Percentiles rank a stretch among this genome's conserved stretches.
Evolutionary conservation across 2,888 invertebrate species (phyloP).

Genomic region (Caenorhabditis becei): DNA sequence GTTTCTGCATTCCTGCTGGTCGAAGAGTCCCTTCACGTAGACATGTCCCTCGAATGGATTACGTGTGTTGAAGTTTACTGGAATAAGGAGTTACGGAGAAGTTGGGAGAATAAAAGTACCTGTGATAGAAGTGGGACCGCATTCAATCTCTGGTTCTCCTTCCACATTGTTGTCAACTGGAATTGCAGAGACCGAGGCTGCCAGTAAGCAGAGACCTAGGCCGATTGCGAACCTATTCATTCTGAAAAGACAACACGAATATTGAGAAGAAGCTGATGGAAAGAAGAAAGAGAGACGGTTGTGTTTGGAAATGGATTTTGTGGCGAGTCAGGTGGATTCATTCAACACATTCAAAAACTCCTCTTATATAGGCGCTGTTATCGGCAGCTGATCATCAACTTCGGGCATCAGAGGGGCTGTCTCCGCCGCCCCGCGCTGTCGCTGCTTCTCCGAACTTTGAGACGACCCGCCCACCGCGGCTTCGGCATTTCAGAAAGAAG

Average conservation of each 20-base stretch:
- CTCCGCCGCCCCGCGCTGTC: neutral
- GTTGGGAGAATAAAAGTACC: conserved; percentile 70
- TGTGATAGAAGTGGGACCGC: conserved; percentile 80
- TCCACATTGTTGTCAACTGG: conserved; percentile 81
- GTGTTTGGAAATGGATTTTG: no score
- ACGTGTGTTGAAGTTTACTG: conserved; percentile 81
- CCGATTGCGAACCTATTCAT: conserved; percentile 45
- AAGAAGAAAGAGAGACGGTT: neutral
- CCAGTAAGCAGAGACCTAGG: conserved; percentile 31
- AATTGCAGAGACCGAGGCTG: conserved; percentile 68
- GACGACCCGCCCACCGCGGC: conserved; percentile 34
- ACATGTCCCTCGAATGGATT: conserved; percentile 76
- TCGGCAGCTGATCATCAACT: conserved; percentile 48
- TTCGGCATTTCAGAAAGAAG: neutral
- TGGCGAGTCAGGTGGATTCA: conserved; percentile 11
- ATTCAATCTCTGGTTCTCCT: conserved; percentile 82
- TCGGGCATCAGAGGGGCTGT: conserved; percentile 23
- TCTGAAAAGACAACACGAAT: conserved; percentile 18
- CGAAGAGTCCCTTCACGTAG: conserved; percentile 79
- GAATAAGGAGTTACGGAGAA: conserved; percentile 45
- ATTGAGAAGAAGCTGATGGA: neutral
- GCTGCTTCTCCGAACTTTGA: conserved; percentile 14
- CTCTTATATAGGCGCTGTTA: conserved; percentile 27
- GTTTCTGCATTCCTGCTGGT: conserved; percentile 78
- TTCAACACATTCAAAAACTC: no score